A percentile compares a stretch with the other conserved stretches of the same genome.
These are phyloP conservation scores for Rhabdomys dilectus DNA, from an alignment of 2,113 vertebrate genomes.

Conservation along the genomic window DNA sequence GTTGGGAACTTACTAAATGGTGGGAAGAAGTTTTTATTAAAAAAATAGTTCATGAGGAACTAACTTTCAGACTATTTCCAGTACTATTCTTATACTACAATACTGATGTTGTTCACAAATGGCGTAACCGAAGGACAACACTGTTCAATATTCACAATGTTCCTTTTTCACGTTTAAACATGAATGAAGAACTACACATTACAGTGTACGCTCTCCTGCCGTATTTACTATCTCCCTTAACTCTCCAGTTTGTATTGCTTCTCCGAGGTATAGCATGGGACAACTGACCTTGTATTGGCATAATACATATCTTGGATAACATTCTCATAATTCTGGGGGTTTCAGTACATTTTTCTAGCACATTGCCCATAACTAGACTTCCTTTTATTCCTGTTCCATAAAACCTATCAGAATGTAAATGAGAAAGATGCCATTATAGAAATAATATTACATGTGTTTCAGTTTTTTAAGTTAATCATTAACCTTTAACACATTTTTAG, in stretches of 20 bases:
- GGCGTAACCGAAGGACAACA: neutral
- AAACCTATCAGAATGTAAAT: conserved; percentile 52
- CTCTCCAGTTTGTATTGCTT: conserved; percentile 15
- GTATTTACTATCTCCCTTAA: conserved; percentile 40
- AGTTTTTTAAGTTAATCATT: conserved; percentile 60
- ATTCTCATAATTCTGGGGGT: neutral
- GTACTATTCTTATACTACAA: neutral
- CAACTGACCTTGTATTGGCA: conserved; percentile 18
- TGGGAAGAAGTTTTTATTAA: neutral
- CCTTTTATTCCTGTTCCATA: conserved; percentile 36
- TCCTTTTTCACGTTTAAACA: conserved; percentile 54
- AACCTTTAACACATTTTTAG: conserved; percentile 55
- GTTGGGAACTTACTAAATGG: neutral
- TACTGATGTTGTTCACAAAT: neutral
- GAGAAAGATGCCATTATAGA: conserved; percentile 35
- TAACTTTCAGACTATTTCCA: conserved; percentile 6
- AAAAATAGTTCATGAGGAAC: conserved; percentile 11
- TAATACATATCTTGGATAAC: neutral
- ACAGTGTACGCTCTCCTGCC: neutral
- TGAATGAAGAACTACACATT: conserved; percentile 57
- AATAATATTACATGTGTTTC: conserved; percentile 44
- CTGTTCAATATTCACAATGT: conserved; percentile 8
- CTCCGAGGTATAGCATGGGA: neutral
- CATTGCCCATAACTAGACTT: neutral
- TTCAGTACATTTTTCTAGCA: conserved; percentile 38